phyloP scores from a whole-genome alignment of 2,888 invertebrate genomes.

The Drosophila paracracens region DNA sequence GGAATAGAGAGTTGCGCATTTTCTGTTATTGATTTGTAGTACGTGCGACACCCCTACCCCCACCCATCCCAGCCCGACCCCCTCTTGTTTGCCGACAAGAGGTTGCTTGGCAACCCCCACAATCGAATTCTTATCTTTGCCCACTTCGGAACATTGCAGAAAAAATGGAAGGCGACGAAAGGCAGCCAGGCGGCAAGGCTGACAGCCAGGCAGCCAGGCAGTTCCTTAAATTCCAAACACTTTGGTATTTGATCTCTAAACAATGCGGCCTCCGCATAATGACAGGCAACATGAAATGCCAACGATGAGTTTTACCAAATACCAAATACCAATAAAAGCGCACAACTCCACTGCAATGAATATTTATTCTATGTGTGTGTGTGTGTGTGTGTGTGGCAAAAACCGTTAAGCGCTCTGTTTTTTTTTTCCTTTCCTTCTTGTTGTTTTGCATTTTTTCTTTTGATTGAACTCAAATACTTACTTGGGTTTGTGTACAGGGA shows the following conservation, averaged over 20 bases:
- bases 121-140: slow-evolving; percentile 44
- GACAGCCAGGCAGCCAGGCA: slow-evolving; percentile 26
- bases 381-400: slow-evolving; percentile 1
- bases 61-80: neutral
- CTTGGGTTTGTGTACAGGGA: neutral
- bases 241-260: slow-evolving; percentile 75
- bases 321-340: slow-evolving; percentile 60
- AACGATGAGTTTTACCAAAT: slow-evolving; percentile 70
- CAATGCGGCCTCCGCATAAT: slow-evolving; percentile 70
- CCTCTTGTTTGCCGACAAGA: slow-evolving; percentile 1
- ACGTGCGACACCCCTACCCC: slow-evolving; percentile 40
- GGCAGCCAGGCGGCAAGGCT: slow-evolving; percentile 6
- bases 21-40: slow-evolving; percentile 67
- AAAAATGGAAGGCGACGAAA: slow-evolving; percentile 16
- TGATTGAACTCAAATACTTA: slow-evolving; percentile 24
- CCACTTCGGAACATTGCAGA: slow-evolving; percentile 20
- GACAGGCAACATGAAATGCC: slow-evolving; percentile 72
- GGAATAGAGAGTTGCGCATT: slow-evolving; percentile 29
- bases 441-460: slow-evolving; percentile 35
- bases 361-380: slow-evolving; percentile 26
- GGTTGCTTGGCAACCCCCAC: slow-evolving; percentile 8
- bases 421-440: neutral
- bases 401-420: neutral
- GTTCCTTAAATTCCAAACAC: slow-evolving; percentile 73
- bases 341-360: slow-evolving; percentile 10